These are phyloP conservation scores for Steinernema khuongi DNA, from an alignment of 1,140 invertebrate genomes.

Conservation along the genomic window DNA sequence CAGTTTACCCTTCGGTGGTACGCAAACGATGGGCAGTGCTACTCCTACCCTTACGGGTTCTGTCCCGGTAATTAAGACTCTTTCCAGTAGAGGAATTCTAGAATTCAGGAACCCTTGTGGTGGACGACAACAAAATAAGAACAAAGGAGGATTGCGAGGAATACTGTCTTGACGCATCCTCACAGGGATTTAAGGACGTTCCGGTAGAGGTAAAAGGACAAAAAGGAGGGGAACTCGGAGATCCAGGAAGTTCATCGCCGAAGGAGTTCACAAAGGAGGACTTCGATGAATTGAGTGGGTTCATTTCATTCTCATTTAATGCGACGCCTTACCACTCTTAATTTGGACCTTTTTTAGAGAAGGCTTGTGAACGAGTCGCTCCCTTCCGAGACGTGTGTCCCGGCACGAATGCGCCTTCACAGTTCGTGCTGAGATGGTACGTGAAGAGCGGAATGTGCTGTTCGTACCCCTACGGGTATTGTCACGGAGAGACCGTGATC, in stretches of 20 bases:
- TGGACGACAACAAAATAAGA: slow-evolving; percentile 3
- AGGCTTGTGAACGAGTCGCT: background rate
- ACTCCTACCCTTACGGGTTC: slow-evolving; percentile 17
- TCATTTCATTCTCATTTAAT: too few species aligned
- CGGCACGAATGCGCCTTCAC: slow-evolving; percentile 1
- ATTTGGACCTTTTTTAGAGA: background rate
- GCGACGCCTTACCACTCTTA: too few species aligned
- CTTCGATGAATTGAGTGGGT: background rate
- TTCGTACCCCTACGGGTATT: slow-evolving; percentile 21
- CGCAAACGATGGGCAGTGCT: slow-evolving; percentile 19
- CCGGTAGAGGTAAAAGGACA: background rate
- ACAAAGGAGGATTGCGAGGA: slow-evolving; percentile 23
- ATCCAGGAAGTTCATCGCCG: background rate
- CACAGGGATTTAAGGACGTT: background rate
- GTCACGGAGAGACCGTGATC: slow-evolving; percentile 1
- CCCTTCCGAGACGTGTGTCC: background rate
- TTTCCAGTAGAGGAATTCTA: background rate
- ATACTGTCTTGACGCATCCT: background rate
- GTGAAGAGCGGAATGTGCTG: slow-evolving; percentile 26
- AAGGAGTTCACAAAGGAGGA: background rate
- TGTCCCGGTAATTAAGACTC: background rate
- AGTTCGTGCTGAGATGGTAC: slow-evolving; percentile 19
- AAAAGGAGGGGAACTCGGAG: background rate
- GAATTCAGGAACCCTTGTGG: background rate
- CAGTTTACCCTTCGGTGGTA: slow-evolving; percentile 22